Conservation (phyloP, 2,113 vertebrate genomes). For the Pandion haliaetus region DNA sequence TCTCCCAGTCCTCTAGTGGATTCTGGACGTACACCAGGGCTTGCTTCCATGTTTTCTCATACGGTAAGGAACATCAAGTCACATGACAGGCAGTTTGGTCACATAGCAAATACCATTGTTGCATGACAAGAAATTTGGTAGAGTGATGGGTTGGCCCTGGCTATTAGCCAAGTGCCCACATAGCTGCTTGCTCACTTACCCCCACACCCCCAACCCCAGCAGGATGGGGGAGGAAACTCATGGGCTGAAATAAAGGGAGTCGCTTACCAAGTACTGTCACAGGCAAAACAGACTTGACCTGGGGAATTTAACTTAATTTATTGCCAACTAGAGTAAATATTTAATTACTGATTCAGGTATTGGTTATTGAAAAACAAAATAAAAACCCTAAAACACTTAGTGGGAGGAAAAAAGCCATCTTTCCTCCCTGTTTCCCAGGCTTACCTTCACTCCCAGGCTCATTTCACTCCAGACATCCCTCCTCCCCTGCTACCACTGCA, state of each 20-base stretch:
- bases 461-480: background rate
- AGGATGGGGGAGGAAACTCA: background rate
- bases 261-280: background rate
- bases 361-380: background rate
- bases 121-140: background rate
- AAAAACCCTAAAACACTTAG: background rate
- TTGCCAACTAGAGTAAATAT: background rate
- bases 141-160: background rate
- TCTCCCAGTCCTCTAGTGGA: background rate
- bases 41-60: background rate
- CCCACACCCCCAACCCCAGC: fast-evolving
- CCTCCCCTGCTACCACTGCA: background rate
- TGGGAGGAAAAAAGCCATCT: too few species aligned
- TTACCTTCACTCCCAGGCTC: background rate
- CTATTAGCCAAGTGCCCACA: background rate
- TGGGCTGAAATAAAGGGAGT: background rate
- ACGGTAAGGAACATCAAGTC: background rate
- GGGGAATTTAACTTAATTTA: background rate
- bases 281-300: background rate
- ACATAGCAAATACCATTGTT: background rate
- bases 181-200: background rate
- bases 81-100: background rate
- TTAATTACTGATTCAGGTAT: background rate
- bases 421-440: background rate
- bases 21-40: fast-evolving